A percentile compares a stretch with the other conserved stretches of the same genome.
phyloP scores from a whole-genome alignment of 2,113 vertebrate genomes.

The Hemicordylus capensis region DNA sequence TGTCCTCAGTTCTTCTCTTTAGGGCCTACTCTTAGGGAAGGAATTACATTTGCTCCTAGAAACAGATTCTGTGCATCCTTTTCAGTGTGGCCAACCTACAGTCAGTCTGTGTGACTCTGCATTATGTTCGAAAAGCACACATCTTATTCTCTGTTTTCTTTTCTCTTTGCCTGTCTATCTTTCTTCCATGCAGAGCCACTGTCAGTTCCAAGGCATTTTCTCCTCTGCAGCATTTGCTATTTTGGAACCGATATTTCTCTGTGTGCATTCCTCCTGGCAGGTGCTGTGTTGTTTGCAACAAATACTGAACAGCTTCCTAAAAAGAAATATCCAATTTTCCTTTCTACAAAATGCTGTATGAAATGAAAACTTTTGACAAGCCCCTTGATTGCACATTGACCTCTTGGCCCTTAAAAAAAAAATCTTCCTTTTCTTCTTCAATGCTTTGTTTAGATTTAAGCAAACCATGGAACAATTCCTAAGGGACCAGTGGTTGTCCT shows the following conservation, averaged over 20 bases:
- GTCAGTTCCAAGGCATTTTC: background rate
- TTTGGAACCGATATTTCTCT: background rate
- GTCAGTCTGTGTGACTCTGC: background rate
- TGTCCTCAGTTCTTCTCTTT: too few species aligned
- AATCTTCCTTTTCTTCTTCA: background rate
- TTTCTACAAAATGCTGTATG: background rate
- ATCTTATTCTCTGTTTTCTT: background rate
- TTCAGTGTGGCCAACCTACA: background rate
- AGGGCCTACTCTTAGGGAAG: too few species aligned
- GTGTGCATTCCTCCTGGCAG: background rate
- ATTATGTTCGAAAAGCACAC: background rate
- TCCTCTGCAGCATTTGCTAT: background rate
- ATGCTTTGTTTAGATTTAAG: background rate
- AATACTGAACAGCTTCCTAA: background rate
- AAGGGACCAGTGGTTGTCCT: background rate
- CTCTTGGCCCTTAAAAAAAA: background rate
- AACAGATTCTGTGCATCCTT: background rate
- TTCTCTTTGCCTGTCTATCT: background rate
- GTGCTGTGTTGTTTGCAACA: background rate
- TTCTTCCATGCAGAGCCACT: background rate
- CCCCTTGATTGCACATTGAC: background rate
- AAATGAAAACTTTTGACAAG: background rate
- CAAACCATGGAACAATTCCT: background rate
- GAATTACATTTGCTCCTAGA: background rate
- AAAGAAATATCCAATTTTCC: background rate